Base-by-base conservation (phyloP, 2,797 vertebrate genomes). In the Tenualosa ilisha region DNA sequence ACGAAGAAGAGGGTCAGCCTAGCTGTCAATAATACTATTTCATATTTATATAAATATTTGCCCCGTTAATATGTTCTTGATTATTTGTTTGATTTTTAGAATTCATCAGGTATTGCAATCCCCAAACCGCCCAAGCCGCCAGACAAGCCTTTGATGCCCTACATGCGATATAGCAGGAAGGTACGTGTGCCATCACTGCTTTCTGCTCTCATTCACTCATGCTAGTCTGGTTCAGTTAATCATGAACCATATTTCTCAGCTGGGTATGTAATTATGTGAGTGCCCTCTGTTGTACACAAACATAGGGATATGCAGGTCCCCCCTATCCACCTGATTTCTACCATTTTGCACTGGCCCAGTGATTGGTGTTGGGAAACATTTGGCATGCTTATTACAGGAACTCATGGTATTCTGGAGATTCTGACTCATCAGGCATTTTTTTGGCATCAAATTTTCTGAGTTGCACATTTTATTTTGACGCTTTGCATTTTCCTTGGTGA, bases 151-250 rank as follows among this genome's bases (percentile, higher is more conserved):
- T 95, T 99, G 96, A 99, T 99, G 98, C 98, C 98, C 91, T 99
- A 99, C 96, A 99, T 99, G 98, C 96, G 98, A 95, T 99, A 99
- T 96, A 99, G 98, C 97, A 96, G 98, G 96, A 99, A 99, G 98
- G 98, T 99, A 96, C 96, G 98, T 72, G n/a, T 63, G 15, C 17
- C 31, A 40, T 0, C 37, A 12, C 17, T 17, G 65, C 65, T 72
- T 17, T 37, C 13, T 72, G 5, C 31, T 31, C 1, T 15, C 31
- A 40, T 37, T 72, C 2, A 46, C 72, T 22, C 37, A 79, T 46
- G 17, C 17, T 79, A 79, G 40, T 79, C 37, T 79, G 72, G 72
- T 43, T 79, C 72, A 46, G 40, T 6, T 79, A 79, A 79, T 79
- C 72, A 79, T 46, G 72, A 79, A 43, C 72, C 40, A 20, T 46